Base-by-base conservation (phyloP, 2,888 invertebrate genomes). In the Liopterus haemorrhoidalis region DNA sequence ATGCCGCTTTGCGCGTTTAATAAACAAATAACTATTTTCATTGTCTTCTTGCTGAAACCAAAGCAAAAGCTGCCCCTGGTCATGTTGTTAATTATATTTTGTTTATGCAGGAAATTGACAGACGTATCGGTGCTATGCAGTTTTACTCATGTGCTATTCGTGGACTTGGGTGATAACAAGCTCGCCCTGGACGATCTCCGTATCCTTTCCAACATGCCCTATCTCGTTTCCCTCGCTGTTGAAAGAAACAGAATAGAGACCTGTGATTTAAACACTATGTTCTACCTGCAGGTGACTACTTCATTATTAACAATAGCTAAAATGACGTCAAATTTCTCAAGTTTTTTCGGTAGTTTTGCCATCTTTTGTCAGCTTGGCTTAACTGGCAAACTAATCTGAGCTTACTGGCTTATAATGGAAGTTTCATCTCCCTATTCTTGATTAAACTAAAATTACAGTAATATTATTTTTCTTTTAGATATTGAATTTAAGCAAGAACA, bases 131-230 rank as follows among this genome's bases (percentile, higher is more conserved):
- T 69, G 1, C 64, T 80, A 43, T 59, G 66, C 20, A 60, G 60
- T 37, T 80, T 76, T 57, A 70, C 68, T 43, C 71, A 79, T 53
- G 62, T 80, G 2, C 68, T 78, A 41, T 78, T 73, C 52, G 61
- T 80, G 2, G 72, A 80, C 50, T 65, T 80, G 1, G 76, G 76
- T 3, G 66, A 72, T 2, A 80, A 80, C 53, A 62, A 60, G 20
- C 55, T 80, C 21, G 70, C 65, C 3, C 52, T 70, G 11, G 67
- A 72, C 0, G 69, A 65, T 2, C 55, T 80, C 14, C 70, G 75
- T 58, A 67, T 65, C 1, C 57, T 79, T 4, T 59, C 70, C 0
- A 62, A 69, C 19, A 64, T 80, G 54, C 77, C 75, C 0, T 75
- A 67, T 55, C 60, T 81, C 41, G 58, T 79, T 1, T 65, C 75